Conservation (phyloP, 1,140 invertebrate genomes). For the Euborellia annulipes region DNA sequence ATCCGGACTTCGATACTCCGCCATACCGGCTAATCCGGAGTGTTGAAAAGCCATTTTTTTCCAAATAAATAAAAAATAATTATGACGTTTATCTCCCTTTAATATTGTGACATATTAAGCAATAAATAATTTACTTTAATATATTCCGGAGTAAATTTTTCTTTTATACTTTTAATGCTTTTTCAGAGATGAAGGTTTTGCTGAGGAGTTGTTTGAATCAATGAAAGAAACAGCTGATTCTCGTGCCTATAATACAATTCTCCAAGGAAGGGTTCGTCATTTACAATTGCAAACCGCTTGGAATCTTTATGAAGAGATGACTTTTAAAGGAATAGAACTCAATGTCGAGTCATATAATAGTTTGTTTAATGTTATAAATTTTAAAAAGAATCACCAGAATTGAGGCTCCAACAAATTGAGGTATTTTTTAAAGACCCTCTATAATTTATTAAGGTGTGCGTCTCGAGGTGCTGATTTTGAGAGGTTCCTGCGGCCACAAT, state of each 20-base stretch:
- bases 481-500: too few species aligned
- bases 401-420: conserved; percentile 41
- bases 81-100: too few species aligned
- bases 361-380: conserved; percentile 39
- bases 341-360: conserved; percentile 51
- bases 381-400: conserved; percentile 43
- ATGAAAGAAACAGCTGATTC: conserved; percentile 26
- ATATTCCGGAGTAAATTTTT: too few species aligned
- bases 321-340: conserved; percentile 42
- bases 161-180: conserved; percentile 5
- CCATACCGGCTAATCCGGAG: too few species aligned
- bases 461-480: too few species aligned
- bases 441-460: too few species aligned
- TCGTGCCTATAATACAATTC: conserved; percentile 32
- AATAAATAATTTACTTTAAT: too few species aligned
- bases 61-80: too few species aligned
- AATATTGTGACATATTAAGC: too few species aligned
- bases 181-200: conserved; percentile 29
- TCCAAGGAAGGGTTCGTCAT: conserved; percentile 25
- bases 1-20: too few species aligned
- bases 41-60: too few species aligned
- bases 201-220: conserved; percentile 30
- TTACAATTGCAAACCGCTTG: conserved; percentile 42
- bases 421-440: too few species aligned
- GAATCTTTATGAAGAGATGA: conserved; percentile 46